Base-by-base conservation (phyloP, 2,113 vertebrate species). In the Cervus canadensis region DNA sequence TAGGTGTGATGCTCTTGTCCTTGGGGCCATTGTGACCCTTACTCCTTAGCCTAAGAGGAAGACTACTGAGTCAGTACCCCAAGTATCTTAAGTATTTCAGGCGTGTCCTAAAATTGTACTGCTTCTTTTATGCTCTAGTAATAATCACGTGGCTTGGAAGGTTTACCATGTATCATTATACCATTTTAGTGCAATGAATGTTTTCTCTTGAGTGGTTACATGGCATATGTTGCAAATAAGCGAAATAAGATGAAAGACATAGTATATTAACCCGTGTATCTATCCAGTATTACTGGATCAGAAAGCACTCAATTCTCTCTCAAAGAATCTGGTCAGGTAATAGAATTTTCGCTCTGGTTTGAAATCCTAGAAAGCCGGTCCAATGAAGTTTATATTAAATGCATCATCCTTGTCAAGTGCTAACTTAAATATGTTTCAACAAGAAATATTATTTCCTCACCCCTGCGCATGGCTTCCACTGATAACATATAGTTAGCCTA, bases 381-480 rank as follows among this genome's bases (percentile, higher is more conserved):
- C 17, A 33, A 3, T 76, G 19, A 91, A 89, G 82, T 93, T 86
- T 94, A 57, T 12, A 67, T 71, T 67, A 71, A 94, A 62, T 33
- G 4, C 10, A 52, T 50, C 57, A 43, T 8, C 21, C 1, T 52
- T 71, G 30, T 56, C 57, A 87, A 74, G 2, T 84, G 43, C 16
- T 79, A 62, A 87, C 48, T 54, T 78, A 85, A 76, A 59, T 82
- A 26, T 52, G 92, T 96, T 97, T 90, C 79, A 25, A 40, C 23
- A 83, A 54, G 15, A 54, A 83, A 62, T 33, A 78, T 40, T 62
- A 62, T 88, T 84, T 79, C 33, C 56, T 92, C 30, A 56, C 13
- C 23, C 5, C 21, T 71, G 43, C 60, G 54, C 74, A 0, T 91
- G 21, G 23, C 23, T 88, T 92, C 56, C 12, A 19, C 48, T 43